Evolutionary conservation across 1,140 invertebrate species (phyloP), one percentile per base, ranked within the genome.

Genomic region (Rhagoletis pomonella): DNA sequence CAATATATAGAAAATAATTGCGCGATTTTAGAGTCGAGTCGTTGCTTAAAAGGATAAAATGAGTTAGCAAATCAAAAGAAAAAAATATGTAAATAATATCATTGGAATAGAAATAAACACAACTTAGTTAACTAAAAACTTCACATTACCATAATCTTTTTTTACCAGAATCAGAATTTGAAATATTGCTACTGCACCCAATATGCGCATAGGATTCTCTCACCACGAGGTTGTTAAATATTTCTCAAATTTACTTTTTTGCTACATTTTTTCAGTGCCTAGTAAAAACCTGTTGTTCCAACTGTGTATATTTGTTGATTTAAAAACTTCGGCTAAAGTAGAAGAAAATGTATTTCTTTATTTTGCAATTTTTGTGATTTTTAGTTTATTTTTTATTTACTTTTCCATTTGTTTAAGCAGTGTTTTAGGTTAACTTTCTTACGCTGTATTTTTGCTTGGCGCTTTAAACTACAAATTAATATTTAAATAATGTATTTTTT

Each of bases 341-440:
- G 73, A 81, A 81, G 73, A 81, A 55, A 81, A 81, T 81, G 73
- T 81, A 81, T 81, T 81, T 81, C 73, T 81, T 81, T 81, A 81
- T 81, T 81, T 81, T 81, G 73, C 73, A 81, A 81, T 81, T 81
- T 81, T 81, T 81, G 73, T 81, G 73, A 55, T 81, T 50, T 67
- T 67, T 29, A 73, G 44, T 81, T 81, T 81, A 81, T 81, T 81
- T 81, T 81, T 81, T 81, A 81, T 55, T 81, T 81, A 55, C 6
- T 55, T 81, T 81, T 81, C 50, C 73, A 81, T 81, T 81, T 50
- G 14, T 81, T 81, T 81, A 81, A 81, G 73, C 73, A 81, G 73
- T 81, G 73, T 81, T 81, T 73, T 81, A 81, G 73, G 73, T 81
- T 81, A 81, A 81, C 73, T 81, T 81, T 81, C 73, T 81, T 81